Base-by-base conservation (phyloP, 2,888 invertebrate species). In the Cordilura impudica region DNA sequence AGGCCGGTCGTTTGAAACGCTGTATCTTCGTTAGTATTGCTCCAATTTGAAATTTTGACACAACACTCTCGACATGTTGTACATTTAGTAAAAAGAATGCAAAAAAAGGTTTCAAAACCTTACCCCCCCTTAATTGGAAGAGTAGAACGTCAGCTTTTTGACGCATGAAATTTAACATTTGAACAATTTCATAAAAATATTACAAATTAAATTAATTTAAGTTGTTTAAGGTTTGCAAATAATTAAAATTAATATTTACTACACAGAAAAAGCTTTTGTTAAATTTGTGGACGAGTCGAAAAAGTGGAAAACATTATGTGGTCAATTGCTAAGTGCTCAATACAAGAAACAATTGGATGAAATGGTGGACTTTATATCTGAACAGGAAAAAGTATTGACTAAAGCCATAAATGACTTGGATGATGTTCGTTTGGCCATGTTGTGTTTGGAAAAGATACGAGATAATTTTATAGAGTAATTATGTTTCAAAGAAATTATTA, bases 391-490 rank as follows among this genome's bases (percentile, higher is more conserved):
- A 85, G 91, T 93, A 23, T 90, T 96, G 84, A 87, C 90, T 8
- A 93, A 94, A 83, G 92, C 92, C 21, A 93, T 96, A 26, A 94
- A 94, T 84, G 95, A 96, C 88, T 90, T 95, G 79, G 95, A 95
- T 83, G 95, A 95, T 84, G 95, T 95, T 61, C 92, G 96, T 84
- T 88, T 94, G 23, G 95, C 95, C 1, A 97, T 97, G 96, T 90
- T 92, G 84, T 95, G 95, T 80, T 91, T 96, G 60, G 93, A 93
- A 83, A 91, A 92, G 81, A 94, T 97, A 80, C 91, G 96, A 56
- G 93, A 95, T 71, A 93, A 94, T 84, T 95, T 94, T 85, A 95
- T 96, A 84, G 92, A 93, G 89, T 92, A 84, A 83, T 54, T 7
- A 45, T n/a, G 2, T 49, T 54, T 63, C 14, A 8, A 16, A 8